Conservation (phyloP, 1,140 invertebrate species). For the Planococcus citri region DNA sequence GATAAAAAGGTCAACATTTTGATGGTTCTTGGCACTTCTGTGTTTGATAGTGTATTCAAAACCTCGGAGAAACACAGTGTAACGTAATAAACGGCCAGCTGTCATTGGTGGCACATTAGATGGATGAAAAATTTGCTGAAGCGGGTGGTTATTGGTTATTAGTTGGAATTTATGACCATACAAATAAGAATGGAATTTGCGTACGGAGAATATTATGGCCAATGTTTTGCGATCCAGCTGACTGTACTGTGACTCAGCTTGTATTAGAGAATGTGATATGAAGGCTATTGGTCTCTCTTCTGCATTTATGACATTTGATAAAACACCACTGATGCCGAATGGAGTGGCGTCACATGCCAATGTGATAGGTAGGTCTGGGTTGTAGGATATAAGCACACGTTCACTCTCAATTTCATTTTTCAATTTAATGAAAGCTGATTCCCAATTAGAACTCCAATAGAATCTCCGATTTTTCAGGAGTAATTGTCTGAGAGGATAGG, state of each 20-base stretch:
- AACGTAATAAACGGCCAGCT: conserved; percentile 31
- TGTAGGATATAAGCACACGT: conserved; percentile 32
- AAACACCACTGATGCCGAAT: conserved; percentile 36
- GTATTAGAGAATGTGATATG: conserved; percentile 36
- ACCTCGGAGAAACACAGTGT: conserved; percentile 31
- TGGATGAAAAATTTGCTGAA: conserved; percentile 36
- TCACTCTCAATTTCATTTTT: conserved; percentile 26
- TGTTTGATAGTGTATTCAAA: conserved; percentile 33
- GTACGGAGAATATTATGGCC: conserved; percentile 36
- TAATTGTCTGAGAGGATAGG: conserved; percentile 24
- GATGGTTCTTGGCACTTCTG: conserved; percentile 27
- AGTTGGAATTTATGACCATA: conserved; percentile 21
- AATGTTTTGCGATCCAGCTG: conserved; percentile 42
- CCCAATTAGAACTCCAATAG: conserved; percentile 27
- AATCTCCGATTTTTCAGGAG: conserved; percentile 23
- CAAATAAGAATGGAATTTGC: conserved; percentile 39
- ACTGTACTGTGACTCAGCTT: conserved; percentile 38
- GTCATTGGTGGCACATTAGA: conserved; percentile 30
- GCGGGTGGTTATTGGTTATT: conserved; percentile 36
- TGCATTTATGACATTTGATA: conserved; percentile 34
- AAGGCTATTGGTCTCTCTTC: conserved; percentile 37
- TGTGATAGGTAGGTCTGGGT: conserved; percentile 37
- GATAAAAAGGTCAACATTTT: conserved; percentile 31
- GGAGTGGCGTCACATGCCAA: conserved; percentile 35
- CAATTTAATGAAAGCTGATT: conserved; percentile 29